phyloP scores from a whole-genome alignment of 23 tunicate species.

The Phallusia fumigata region DNA sequence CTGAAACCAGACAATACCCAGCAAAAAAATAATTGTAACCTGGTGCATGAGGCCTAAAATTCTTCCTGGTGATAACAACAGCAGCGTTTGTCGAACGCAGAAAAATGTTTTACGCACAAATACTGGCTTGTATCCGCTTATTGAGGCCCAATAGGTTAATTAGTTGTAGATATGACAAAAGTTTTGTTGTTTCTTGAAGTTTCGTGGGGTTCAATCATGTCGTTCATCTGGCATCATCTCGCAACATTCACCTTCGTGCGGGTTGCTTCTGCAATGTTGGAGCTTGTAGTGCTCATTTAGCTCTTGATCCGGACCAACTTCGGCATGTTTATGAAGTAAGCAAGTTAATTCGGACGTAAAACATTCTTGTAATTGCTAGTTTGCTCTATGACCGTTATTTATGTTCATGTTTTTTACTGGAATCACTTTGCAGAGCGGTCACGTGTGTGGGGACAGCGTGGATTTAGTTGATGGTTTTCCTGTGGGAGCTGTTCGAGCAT shows the following conservation, averaged over 20 bases:
- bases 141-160: too few relatives aligned
- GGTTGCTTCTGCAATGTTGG: slow-evolving; percentile 93
- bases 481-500: slow-evolving; percentile 76
- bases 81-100: too few relatives aligned
- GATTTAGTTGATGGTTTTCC: slow-evolving; percentile 71
- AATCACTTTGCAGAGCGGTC: slow-evolving; percentile 42
- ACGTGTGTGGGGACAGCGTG: slow-evolving; percentile 58
- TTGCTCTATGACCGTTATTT: too few relatives aligned
- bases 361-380: too few relatives aligned
- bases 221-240: slow-evolving; percentile 61
- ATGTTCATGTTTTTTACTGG: too few relatives aligned
- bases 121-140: too few relatives aligned
- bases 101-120: too few relatives aligned
- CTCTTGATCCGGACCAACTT: slow-evolving; percentile 26
- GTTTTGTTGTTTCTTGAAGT: neutral
- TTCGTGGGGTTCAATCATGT: slow-evolving; percentile 84
- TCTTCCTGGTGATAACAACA: too few relatives aligned
- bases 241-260: slow-evolving; percentile 60
- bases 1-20: too few relatives aligned
- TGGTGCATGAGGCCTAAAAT: too few relatives aligned
- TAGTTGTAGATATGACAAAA: neutral
- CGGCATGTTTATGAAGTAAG: slow-evolving; percentile 34
- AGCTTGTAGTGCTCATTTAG: slow-evolving; percentile 52
- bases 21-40: too few relatives aligned
- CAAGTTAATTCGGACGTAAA: too few relatives aligned